Conservation (phyloP, 2,113 vertebrate species). For the Clupea harengus region DNA sequence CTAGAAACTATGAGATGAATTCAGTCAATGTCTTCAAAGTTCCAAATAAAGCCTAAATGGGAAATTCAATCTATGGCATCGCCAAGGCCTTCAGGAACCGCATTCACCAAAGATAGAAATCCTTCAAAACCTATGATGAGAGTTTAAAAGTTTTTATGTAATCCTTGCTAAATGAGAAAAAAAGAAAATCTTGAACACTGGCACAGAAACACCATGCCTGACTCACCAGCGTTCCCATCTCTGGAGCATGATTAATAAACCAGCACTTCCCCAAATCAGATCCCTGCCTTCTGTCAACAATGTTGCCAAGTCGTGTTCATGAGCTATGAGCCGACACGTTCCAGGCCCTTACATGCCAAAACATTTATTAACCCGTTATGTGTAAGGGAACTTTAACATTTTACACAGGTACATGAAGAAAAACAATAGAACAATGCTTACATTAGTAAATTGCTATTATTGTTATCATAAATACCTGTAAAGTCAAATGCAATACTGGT, state of each 20-base stretch:
- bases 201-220: neutral
- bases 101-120: neutral
- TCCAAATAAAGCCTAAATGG: neutral
- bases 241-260: neutral
- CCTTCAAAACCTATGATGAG: neutral
- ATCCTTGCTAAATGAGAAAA: neutral
- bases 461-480: neutral
- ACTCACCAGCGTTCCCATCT: neutral
- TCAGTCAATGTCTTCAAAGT: neutral
- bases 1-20: neutral
- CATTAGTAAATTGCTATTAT: neutral
- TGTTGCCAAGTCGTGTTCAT: slow-evolving; percentile 13
- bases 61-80: neutral
- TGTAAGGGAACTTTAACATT: neutral
- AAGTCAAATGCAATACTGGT: neutral
- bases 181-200: neutral
- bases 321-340: neutral
- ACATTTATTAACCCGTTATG: neutral
- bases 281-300: neutral
- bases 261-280: slow-evolving; percentile 13
- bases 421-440: neutral
- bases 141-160: neutral
- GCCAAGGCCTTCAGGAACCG: neutral
- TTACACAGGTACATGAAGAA: neutral
- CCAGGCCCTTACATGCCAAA: neutral